phyloP scores from a whole-genome alignment of 2,113 vertebrate genomes.

The Rynchops niger region DNA sequence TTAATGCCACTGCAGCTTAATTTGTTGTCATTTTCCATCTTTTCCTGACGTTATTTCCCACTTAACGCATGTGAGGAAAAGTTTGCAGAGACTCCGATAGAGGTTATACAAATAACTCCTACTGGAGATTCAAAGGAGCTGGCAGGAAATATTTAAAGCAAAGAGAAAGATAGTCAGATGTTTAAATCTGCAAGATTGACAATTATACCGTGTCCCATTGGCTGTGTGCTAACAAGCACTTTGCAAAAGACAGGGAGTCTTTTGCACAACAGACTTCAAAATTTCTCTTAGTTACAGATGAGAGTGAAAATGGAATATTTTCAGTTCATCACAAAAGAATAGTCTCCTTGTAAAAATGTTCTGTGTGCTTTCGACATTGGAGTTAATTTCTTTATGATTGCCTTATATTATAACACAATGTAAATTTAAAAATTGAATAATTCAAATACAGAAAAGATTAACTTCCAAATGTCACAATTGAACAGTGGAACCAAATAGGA shows the following conservation, averaged over 20 bases:
- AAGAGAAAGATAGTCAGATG: background rate
- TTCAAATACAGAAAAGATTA: background rate
- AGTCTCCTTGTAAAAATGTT: background rate
- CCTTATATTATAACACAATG: background rate
- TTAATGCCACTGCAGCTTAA: background rate
- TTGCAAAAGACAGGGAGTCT: background rate
- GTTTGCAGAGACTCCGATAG: background rate
- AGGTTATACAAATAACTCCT: background rate
- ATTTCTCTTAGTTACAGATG: background rate
- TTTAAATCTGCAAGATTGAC: background rate
- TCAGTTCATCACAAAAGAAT: background rate
- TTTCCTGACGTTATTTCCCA: background rate
- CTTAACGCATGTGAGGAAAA: background rate
- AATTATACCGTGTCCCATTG: background rate
- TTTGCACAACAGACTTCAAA: background rate
- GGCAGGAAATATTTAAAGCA: background rate
- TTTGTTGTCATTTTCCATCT: background rate
- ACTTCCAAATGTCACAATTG: background rate
- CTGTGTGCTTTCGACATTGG: background rate
- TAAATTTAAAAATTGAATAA: background rate
- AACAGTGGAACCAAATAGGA: background rate
- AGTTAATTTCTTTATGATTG: background rate
- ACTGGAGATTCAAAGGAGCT: background rate
- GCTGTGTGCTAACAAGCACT: background rate
- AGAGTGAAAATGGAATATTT: background rate